Base-by-base conservation (phyloP, 2,888 invertebrate species). In the Saturnia pavonia region DNA sequence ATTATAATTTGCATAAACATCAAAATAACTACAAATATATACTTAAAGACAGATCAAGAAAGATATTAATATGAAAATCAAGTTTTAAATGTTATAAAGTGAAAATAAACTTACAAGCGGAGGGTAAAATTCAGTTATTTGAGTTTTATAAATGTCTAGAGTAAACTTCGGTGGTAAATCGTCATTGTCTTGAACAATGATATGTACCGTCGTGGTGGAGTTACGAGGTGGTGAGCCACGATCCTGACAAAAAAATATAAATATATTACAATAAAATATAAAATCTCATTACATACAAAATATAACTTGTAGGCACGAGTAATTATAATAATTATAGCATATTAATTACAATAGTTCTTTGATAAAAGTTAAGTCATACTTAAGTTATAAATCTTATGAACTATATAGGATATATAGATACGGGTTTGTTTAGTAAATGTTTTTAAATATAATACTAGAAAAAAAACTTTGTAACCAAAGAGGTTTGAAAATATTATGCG, bases 131-230 rank as follows among this genome's bases (percentile, higher is more conserved):
- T 98, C 98, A n/a, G 96, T 95, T 74, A 98, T 96, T 85, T 95
- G 96, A 0, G 97, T 96, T 72, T 95, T 95, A 88, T 98, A 98
- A 40, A 97, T 95, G 16, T 97, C 97, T 73, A 95, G 95, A 0
- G 97, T 97, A 82, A 98, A 98, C 83, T 96, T 96, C 0, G 98
- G 97, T 60, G 96, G 96, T 69, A 97, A 90, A 88, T 98, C 97
- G 78, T 98, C 98, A 74, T 96, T 96, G 85, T 98, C 97, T 72
- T 95, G 94, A 0, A 98, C 96, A 48, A 94, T 92, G 67, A 98
- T 95, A 70, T 94, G 95, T 6, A 98, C 94, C 0, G 96, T 96
- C 0, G 97, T 95, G 76, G 97, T 97, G 9, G 96, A 94, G 78
- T 95, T 96, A 74, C 95, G 95, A 4, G 96, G 95, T 0, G 98